Conservation (phyloP, 1,140 invertebrate species). For the Eriocheir sinensis region DNA sequence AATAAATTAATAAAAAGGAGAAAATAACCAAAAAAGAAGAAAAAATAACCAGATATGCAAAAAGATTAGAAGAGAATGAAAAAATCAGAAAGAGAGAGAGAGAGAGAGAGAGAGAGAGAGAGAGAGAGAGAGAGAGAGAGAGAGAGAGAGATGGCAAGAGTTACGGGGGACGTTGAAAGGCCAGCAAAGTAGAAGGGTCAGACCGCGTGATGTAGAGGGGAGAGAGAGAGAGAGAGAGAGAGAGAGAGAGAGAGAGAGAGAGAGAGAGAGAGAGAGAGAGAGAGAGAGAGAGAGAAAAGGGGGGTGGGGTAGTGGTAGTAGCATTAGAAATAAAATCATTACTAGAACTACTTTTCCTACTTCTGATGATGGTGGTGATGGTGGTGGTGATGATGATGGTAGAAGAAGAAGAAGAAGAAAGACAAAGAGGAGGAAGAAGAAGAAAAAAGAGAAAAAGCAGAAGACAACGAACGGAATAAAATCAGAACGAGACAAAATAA, state of each 20-base stretch:
- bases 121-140: slow-evolving; percentile 46
- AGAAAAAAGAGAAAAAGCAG: no score
- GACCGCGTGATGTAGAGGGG: background rate
- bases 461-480: no score
- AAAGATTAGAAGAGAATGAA: background rate
- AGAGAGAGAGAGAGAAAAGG: slow-evolving; percentile 11
- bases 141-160: slow-evolving; percentile 34
- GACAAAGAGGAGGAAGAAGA: no score
- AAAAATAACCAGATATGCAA: background rate
- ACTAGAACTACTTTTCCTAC: no score
- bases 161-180: slow-evolving; percentile 33
- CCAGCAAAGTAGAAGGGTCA: slow-evolving; percentile 38
- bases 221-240: background rate
- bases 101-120: slow-evolving; percentile 29
- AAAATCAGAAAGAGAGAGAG: background rate
- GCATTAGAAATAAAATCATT: no score
- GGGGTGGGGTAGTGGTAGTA: no score
- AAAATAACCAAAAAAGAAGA: background rate
- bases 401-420: slow-evolving; percentile 4
- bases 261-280: background rate
- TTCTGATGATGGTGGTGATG: no score
- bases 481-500: no score
- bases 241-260: background rate
- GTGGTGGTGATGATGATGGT: no score
- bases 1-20: background rate